phyloP scores from a whole-genome alignment of 2,797 vertebrate genomes.

The Acipenser oxyrinchus region DNA sequence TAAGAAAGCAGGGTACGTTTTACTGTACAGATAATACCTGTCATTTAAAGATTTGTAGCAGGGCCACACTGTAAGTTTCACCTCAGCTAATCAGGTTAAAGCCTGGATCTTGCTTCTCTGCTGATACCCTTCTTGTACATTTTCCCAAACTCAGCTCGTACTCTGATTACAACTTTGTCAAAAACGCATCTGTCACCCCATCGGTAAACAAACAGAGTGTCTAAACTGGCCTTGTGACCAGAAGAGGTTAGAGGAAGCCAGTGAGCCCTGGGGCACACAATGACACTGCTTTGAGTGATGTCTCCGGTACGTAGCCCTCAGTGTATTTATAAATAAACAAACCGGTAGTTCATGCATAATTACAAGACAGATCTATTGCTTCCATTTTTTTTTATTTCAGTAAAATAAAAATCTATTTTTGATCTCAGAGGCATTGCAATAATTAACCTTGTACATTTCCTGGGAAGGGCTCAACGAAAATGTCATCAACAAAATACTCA shows the following conservation, averaged over 20 bases:
- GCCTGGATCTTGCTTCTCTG: too few species aligned
- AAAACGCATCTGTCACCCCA: conserved; percentile 13
- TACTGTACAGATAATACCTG: too few species aligned
- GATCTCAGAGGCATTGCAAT: neutral
- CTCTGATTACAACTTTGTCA: conserved; percentile 5
- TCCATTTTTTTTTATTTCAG: conserved; percentile 10
- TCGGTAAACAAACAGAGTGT: conserved; percentile 15
- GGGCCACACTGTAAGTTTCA: too few species aligned
- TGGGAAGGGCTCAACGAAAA: conserved; percentile 6
- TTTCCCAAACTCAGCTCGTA: neutral
- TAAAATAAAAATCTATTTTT: neutral
- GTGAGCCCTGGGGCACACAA: neutral
- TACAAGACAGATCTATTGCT: conserved; percentile 11
- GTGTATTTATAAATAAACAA: conserved; percentile 23
- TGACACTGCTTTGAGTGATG: neutral
- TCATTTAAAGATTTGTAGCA: too few species aligned
- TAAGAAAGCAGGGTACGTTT: too few species aligned
- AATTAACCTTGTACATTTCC: neutral
- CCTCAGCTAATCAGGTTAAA: too few species aligned
- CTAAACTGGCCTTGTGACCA: neutral
- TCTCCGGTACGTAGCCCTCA: conserved; percentile 4
- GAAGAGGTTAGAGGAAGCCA: conserved; percentile 11
- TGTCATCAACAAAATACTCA: conserved; percentile 22
- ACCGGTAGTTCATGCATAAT: conserved; percentile 1
- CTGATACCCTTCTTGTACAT: neutral